Conservation (phyloP, 2,797 vertebrate species). For the Fratercula arctica region DNA sequence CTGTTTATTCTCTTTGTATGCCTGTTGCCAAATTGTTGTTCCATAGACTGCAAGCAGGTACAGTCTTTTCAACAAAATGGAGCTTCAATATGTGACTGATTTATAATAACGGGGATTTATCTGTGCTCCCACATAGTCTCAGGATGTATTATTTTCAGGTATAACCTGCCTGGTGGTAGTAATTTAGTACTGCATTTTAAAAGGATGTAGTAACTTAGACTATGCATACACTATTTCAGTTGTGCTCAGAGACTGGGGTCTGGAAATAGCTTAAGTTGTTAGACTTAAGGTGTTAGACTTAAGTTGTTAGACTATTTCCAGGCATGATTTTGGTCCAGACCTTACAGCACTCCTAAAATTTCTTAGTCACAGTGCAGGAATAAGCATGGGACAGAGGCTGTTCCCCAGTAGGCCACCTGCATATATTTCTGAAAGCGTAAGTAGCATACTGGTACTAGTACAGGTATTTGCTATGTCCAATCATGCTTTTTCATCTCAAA, state of each 20-base stretch:
- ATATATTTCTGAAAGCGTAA: neutral
- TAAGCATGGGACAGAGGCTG: neutral
- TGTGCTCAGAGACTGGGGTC: neutral
- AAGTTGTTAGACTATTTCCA: neutral
- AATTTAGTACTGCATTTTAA: neutral
- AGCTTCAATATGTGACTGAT: neutral
- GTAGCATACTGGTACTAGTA: neutral
- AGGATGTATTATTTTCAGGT: neutral
- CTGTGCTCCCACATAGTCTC: neutral
- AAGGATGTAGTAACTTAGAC: neutral
- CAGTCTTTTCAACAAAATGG: neutral
- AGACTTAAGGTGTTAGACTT: neutral
- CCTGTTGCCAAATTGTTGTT: neutral
- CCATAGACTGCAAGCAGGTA: neutral
- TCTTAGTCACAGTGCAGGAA: neutral
- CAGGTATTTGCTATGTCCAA: neutral
- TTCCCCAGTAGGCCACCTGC: neutral
- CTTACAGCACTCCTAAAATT: neutral
- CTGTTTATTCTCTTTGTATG: neutral
- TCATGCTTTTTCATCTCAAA: neutral
- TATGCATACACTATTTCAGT: neutral
- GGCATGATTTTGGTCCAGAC: neutral
- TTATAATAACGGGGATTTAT: neutral
- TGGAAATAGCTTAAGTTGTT: neutral
- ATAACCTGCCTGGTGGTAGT: neutral